phyloP scores from a whole-genome alignment of 2,797 vertebrate genomes.

The Muscicapa comitata region DNA sequence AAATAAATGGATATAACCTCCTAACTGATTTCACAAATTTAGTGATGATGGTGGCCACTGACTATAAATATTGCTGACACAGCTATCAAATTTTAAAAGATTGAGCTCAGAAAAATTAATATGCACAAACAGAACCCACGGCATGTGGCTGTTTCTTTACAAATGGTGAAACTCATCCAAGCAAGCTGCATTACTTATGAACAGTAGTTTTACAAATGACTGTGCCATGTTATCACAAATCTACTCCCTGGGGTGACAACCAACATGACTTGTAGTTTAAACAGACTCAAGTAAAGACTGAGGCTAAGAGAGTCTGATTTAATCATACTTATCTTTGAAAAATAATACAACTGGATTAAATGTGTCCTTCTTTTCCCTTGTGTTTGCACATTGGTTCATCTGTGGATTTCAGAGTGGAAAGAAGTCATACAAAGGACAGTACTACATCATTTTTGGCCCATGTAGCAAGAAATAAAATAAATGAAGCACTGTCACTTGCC shows the following conservation, averaged over 20 bases:
- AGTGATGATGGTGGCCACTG: background rate
- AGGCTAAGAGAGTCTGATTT: background rate
- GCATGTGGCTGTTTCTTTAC: background rate
- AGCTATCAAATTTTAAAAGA: background rate
- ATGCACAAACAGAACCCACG: background rate
- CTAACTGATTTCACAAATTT: background rate
- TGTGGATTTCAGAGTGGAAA: background rate
- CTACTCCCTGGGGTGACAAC: background rate
- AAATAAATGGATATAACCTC: background rate
- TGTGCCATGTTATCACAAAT: background rate
- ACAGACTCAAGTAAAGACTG: background rate
- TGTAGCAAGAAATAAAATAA: background rate
- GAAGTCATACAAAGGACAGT: background rate
- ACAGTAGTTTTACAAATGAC: constrained; percentile 15
- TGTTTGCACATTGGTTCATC: background rate
- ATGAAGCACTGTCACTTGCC: background rate
- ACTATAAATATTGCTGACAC: background rate
- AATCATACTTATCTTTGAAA: background rate
- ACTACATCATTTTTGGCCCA: background rate
- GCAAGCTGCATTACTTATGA: background rate
- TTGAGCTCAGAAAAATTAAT: background rate
- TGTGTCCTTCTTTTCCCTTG: background rate
- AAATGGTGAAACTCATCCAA: background rate
- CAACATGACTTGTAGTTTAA: background rate
- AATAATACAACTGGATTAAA: constrained; percentile 13